Percentiles rank a stretch among this genome's conserved stretches.
phyloP scores from a whole-genome alignment of 2,888 invertebrate genomes.

The Trissonchulus latispiculum region DNA sequence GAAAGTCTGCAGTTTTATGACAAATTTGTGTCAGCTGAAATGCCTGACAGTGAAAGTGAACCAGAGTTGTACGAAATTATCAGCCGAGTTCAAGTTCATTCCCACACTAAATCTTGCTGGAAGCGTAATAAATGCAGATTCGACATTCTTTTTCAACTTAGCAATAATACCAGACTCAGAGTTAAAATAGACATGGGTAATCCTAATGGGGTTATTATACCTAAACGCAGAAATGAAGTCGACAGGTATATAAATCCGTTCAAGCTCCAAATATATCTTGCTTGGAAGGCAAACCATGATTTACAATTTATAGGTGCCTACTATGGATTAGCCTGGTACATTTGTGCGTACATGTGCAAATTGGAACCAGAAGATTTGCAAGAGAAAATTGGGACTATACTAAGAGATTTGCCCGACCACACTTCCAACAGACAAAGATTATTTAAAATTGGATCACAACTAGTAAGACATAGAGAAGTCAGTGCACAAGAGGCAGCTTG shows the following conservation, averaged over 20 bases:
- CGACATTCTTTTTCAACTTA: neutral
- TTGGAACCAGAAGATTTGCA: neutral
- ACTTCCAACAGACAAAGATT: neutral
- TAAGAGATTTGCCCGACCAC: neutral
- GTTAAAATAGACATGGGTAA: neutral
- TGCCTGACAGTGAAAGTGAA: neutral
- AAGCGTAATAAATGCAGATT: neutral
- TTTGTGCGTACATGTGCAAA: conserved; percentile 10
- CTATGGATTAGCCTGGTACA: neutral
- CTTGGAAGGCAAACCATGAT: conserved; percentile 7
- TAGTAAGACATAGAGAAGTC: neutral
- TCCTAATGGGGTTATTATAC: neutral
- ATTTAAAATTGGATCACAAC: neutral
- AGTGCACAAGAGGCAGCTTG: conserved; percentile 7
- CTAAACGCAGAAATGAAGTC: neutral
- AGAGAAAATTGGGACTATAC: neutral
- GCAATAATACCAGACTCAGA: neutral
- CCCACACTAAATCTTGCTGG: neutral
- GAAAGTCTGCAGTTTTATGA: neutral
- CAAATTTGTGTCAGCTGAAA: neutral
- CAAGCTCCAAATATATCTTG: neutral
- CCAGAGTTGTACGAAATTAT: neutral
- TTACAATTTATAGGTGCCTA: neutral
- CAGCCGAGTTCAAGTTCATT: neutral
- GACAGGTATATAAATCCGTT: neutral